Percentiles rank a stretch among this genome's conserved stretches.
These are phyloP conservation scores for Caenorhabditis plicata DNA, from an alignment of 2,888 invertebrate genomes.

Conservation along the genomic window DNA sequence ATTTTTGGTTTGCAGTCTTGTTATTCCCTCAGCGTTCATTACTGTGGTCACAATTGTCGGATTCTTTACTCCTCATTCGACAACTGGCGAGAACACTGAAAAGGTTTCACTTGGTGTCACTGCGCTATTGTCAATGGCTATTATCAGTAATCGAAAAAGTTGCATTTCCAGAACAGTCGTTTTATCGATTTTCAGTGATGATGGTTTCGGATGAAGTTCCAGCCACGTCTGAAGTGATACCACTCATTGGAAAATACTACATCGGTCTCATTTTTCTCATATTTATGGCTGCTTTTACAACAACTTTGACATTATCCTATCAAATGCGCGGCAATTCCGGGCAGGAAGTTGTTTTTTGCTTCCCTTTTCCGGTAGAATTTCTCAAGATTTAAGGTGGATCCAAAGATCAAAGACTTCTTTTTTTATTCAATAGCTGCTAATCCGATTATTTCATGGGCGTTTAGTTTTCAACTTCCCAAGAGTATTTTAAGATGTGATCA, in stretches of 20 bases:
- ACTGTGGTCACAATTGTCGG: slow-evolving; percentile 64
- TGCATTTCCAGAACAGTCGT: background rate
- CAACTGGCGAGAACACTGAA: slow-evolving; percentile 64
- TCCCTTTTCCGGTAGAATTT: too few relatives aligned
- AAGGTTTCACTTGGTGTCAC: slow-evolving; percentile 63
- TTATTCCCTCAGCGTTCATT: slow-evolving; percentile 62
- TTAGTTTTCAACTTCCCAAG: slow-evolving; percentile 53
- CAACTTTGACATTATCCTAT: slow-evolving; percentile 57
- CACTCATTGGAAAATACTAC: slow-evolving; percentile 62
- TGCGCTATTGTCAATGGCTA: slow-evolving; percentile 61
- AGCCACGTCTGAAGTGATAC: slow-evolving; percentile 61
- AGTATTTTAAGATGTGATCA: slow-evolving; percentile 20
- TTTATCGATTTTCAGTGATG: slow-evolving; percentile 51
- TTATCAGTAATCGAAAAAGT: slow-evolving; percentile 47
- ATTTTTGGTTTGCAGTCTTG: slow-evolving; percentile 45
- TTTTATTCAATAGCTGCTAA: slow-evolving; percentile 51
- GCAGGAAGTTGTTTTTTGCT: slow-evolving; percentile 46
- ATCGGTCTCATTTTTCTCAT: slow-evolving; percentile 62
- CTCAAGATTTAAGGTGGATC: slow-evolving; percentile 47
- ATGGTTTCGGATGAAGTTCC: slow-evolving; percentile 61
- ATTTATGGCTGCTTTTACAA: slow-evolving; percentile 60
- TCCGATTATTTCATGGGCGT: slow-evolving; percentile 52
- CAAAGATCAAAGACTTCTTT: slow-evolving; percentile 50
- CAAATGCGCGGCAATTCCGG: slow-evolving; percentile 62
- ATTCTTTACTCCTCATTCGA: slow-evolving; percentile 63